These are phyloP conservation scores for Cotesia typhae DNA, from an alignment of 1,140 invertebrate species.

Conservation along the genomic window DNA sequence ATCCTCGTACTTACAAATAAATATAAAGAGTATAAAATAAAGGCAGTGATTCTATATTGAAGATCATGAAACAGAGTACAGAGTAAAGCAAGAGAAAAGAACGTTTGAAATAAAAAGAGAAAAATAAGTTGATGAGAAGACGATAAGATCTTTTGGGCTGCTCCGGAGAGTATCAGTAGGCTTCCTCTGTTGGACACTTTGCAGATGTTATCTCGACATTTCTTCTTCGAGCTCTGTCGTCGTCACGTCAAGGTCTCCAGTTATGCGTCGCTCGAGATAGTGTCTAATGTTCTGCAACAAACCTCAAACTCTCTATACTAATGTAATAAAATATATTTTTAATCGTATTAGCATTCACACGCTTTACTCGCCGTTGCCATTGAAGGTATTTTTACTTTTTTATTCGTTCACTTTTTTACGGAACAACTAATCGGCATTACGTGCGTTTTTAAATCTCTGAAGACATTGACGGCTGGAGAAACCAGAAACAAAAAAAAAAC, in stretches of 20 bases:
- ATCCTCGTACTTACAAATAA: background rate
- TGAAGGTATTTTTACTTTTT: no score
- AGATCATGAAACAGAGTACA: slow-evolving; percentile 22
- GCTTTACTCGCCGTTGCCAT: no score
- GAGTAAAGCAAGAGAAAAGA: slow-evolving; percentile 37
- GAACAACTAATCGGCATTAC: no score
- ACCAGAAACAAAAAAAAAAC: no score
- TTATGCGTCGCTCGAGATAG: slow-evolving; percentile 41
- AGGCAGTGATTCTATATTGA: slow-evolving; percentile 11
- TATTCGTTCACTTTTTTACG: no score
- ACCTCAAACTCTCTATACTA: slow-evolving; percentile 25
- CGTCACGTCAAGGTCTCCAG: slow-evolving; percentile 46
- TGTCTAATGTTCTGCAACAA: slow-evolving; percentile 44
- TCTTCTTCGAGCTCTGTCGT: slow-evolving; percentile 46
- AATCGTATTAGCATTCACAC: no score
- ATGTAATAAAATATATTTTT: no score
- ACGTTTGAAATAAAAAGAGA: slow-evolving; percentile 45
- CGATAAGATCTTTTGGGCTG: slow-evolving; percentile 48
- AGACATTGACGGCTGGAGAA: no score
- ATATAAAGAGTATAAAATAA: slow-evolving; percentile 31
- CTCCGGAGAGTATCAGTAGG: slow-evolving; percentile 42
- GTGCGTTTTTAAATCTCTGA: no score
- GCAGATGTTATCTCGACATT: slow-evolving; percentile 51
- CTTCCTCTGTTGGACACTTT: slow-evolving; percentile 28
- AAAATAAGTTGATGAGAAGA: slow-evolving; percentile 52